Conservation (phyloP, 2,888 invertebrate species). For the Alviniconcha strummeri region DNA sequence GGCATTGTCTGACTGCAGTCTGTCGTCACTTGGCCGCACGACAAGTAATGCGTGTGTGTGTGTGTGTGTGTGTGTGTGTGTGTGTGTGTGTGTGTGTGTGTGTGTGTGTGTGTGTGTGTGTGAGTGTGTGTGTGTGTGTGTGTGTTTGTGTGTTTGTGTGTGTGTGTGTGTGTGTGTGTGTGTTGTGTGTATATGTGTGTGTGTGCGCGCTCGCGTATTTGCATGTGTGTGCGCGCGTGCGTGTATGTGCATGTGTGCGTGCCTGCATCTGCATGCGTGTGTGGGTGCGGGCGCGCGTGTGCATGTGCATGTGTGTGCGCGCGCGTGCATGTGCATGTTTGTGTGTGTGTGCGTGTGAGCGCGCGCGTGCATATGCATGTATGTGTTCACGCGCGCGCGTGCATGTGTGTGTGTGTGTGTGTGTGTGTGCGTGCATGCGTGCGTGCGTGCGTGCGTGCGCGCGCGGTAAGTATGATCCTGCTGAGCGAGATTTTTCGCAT, state of each 20-base stretch:
- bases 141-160: not conserved
- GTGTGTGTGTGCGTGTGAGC: not conserved
- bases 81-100: conserved; percentile 7
- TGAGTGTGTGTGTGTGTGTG: not conserved
- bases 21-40: too few species aligned
- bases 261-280: not conserved
- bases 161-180: not conserved
- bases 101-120: not conserved
- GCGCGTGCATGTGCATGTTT: not conserved
- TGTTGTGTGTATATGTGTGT: not conserved
- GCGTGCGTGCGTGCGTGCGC: not conserved
- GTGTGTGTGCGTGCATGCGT: conserved; percentile 7
- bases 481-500: too few species aligned
- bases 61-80: not conserved
- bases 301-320: not conserved
- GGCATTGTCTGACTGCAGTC: too few species aligned
- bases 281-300: not conserved
- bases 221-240: not conserved
- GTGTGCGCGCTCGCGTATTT: not conserved
- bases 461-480: not conserved
- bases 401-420: not conserved
- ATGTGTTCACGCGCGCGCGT: not conserved
- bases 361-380: not conserved
- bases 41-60: not conserved
- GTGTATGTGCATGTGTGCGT: not conserved